phyloP scores from a whole-genome alignment of 2,888 invertebrate genomes.

The Argyresthia albistria region DNA sequence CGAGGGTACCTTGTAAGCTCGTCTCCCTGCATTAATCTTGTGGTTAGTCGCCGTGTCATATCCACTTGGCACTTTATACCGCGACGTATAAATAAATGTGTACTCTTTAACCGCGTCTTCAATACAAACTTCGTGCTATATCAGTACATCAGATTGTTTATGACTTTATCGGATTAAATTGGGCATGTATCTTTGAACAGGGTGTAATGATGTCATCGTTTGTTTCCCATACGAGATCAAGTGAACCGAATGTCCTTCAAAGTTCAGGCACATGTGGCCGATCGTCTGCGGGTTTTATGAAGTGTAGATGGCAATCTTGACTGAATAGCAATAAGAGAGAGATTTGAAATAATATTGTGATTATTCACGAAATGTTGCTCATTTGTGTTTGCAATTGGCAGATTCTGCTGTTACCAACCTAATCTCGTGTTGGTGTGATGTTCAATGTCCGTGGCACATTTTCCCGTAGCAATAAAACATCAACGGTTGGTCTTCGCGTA shows the following conservation, averaged over 20 bases:
- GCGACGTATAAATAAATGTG: neutral
- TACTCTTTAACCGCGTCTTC: no score
- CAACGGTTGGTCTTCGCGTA: conserved; percentile 22
- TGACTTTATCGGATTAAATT: neutral
- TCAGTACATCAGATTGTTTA: neutral
- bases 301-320: no score
- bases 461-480: conserved; percentile 27
- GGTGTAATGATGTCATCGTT: conserved; percentile 28
- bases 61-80: conserved; percentile 16
- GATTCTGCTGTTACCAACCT: no score
- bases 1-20: conserved; percentile 7
- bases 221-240: conserved; percentile 32
- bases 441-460: conserved; percentile 8
- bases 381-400: neutral
- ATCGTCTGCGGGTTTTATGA: neutral
- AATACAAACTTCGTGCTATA: no score
- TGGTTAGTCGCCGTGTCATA: conserved; percentile 29
- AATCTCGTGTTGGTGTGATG: neutral
- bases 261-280: conserved; percentile 3
- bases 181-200: conserved; percentile 1
- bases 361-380: neutral
- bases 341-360: no score
- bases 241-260: conserved; percentile 20
- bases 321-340: neutral
- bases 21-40: conserved; percentile 30